Evolutionary conservation across 2,888 invertebrate species (phyloP), one percentile per base, ranked within the genome.

Genomic region (Ornithoptera alexandrae): DNA sequence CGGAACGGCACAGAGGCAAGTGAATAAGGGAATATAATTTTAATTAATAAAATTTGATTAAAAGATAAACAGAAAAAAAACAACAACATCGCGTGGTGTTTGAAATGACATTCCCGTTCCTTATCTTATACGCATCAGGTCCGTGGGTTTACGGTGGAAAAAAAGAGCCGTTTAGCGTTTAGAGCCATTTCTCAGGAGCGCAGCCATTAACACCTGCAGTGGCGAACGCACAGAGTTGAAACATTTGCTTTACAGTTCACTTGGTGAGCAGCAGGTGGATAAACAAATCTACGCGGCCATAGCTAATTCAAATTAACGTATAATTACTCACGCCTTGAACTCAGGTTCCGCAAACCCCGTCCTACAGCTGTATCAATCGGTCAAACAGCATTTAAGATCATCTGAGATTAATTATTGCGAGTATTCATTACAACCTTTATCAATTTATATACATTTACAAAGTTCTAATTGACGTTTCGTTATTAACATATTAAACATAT

Each of bases 81-180:
- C 10, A 50, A 72, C 72, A 71, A 63, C 74, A 73, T 71, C 72
- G 74, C 73, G 73, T 74, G 74, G 72, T 75, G 73, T 74, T 71
- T 72, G 69, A 69, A 74, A 74, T 74, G 76, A 74, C 74, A 77
- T 76, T 74, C 74, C 67, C 71, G 71, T 65, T 30, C 63, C 74
- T 77, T 76, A 77, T 77, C 76, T 73, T 70, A 69, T 70, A 74
- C 72, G 69, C 74, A 76, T 76, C 77, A 63, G 62, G 62, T 71
- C 71, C 70, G 66, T 66, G 67, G 69, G 73, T 73, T 72, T 74
- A 67, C 69, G 73, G 68, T 73, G 39, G 39, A 39, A 39, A 39
- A 53, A 70, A 70, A 68, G 66, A 70, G 67, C 36, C 36, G 24
- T 65, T 72, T 71, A 61, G 61, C 30, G 56, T 69, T 69, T 56